Conservation (phyloP, 2,113 vertebrate species). For the Illadopsis cleaveri region DNA sequence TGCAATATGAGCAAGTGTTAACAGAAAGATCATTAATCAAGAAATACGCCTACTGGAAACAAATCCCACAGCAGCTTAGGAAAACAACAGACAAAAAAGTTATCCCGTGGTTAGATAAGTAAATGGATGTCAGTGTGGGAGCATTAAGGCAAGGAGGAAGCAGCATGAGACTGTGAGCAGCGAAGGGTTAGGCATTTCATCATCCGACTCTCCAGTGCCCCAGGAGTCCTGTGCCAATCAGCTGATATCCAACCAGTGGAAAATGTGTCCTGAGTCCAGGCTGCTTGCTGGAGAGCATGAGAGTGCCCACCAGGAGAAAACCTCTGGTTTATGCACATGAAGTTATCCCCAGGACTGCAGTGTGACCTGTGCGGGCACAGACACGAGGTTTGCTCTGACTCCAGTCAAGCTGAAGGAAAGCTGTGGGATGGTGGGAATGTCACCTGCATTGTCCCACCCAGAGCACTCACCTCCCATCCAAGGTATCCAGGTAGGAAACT, state of each 20-base stretch:
- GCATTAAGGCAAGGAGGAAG: not conserved
- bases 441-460: not conserved
- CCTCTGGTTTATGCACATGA: not conserved
- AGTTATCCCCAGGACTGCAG: not conserved
- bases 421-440: fast-evolving
- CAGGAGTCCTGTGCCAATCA: not conserved
- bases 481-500: not conserved
- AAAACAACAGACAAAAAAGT: constrained; percentile 29
- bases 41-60: constrained; percentile 23
- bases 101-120: not conserved
- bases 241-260: not conserved
- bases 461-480: fast-evolving
- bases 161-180: not conserved
- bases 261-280: not conserved
- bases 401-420: not conserved
- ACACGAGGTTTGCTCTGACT: not conserved
- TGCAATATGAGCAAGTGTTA: constrained; percentile 47
- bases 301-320: not conserved
- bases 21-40: constrained; percentile 45
- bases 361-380: not conserved
- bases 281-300: not conserved
- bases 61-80: constrained; percentile 2
- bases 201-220: not conserved
- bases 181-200: not conserved
- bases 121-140: not conserved